Percentiles rank a stretch among this genome's conserved stretches.
Evolutionary conservation across 2,113 vertebrate genomes (phyloP).

Genomic region (Petromus typicus): DNA sequence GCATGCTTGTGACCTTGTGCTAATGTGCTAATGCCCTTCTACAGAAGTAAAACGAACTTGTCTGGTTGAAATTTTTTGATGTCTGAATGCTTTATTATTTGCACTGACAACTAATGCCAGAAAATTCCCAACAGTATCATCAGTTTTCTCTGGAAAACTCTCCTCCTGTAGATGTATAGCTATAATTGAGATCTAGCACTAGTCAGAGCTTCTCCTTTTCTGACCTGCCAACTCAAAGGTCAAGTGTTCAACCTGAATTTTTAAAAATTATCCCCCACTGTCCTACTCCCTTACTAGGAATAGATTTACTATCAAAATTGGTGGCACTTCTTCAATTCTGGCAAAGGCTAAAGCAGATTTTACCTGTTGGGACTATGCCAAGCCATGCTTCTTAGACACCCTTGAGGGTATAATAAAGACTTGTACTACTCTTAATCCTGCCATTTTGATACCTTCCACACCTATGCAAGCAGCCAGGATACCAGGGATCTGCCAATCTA

Average conservation of each 20-base stretch:
- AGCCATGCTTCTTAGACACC: not conserved
- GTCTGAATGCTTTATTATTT: not conserved
- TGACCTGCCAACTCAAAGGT: not conserved
- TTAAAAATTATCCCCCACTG: not conserved
- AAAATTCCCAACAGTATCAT: not conserved
- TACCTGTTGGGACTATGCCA: not conserved
- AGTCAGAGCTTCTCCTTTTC: not conserved
- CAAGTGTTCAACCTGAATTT: not conserved
- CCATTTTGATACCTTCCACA: not conserved
- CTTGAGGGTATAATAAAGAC: not conserved
- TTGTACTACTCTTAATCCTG: not conserved
- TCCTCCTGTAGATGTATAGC: not conserved
- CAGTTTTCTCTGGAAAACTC: not conserved
- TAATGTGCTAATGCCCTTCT: not conserved
- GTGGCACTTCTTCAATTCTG: not conserved
- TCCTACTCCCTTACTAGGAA: not conserved
- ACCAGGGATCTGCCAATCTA: not conserved
- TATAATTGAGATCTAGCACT: not conserved
- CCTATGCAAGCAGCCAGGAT: not conserved
- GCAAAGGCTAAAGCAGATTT: not conserved
- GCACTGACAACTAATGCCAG: not conserved
- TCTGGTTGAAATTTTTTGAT: not conserved
- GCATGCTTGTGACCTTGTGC: not conserved
- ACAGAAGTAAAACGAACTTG: not conserved
- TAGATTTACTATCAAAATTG: not conserved